Base-by-base conservation (phyloP, 2,113 vertebrate genomes). In the Gobio gobio region DNA sequence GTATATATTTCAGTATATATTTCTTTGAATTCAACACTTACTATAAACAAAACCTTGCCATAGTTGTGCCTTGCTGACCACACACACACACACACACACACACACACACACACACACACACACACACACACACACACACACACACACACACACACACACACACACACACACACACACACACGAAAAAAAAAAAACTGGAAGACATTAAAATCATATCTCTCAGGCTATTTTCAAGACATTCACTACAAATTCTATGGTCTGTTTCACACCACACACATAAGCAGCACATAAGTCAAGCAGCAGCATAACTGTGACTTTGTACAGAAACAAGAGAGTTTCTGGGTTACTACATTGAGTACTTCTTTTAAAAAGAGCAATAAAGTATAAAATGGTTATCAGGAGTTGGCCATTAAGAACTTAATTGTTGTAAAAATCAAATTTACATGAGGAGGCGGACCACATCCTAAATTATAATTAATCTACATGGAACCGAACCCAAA, bases 391-490 rank as follows among this genome's bases (percentile, higher is more conserved):
- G 66, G 13, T 10, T 40, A 70, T 70, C 18, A 4, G 66, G 33
- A 22, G 36, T 40, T 70, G 66, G 66, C 66, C 18, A 40, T 36
- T 70, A 33, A 70, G 18, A 70, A 20, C 18, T 70, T 68, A 40
- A 68, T 68, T 40, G 64, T 22, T 40, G 33, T 3, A 8, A 43
- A 29, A 70, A 70, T 70, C 66, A 12, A 70, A 70, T 70, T 70
- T 43, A 40, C 33, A 43, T 12, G 9, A 70, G 66, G 8, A 43
- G 66, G 9, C 1, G 36, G 66, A 70, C 66, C 26, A 54, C 26
- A 56, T 77, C 8, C 49, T 10, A 56, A 56, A 77, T 77, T 16
- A 54, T 77, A 77, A 77, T 56, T 54, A 56, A 54, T 76, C 24
- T 26, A 75, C 6, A 75, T 49, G n/a, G 2, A 51, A 75, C 0